These are phyloP conservation scores for Brienomyrus brachyistius DNA, from an alignment of 2,113 vertebrate genomes.

Conservation along the genomic window DNA sequence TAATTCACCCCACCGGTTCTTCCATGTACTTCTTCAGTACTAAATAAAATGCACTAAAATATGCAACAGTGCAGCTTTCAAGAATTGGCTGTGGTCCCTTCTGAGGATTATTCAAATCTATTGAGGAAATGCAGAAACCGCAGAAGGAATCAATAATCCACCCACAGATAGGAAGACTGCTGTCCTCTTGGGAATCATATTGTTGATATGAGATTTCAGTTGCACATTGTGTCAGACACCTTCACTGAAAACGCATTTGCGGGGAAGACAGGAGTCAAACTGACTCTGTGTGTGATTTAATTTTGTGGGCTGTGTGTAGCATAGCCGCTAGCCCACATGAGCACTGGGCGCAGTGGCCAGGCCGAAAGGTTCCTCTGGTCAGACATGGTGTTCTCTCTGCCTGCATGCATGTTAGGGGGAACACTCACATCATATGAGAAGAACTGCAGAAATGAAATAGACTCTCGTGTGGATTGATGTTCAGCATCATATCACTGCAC, in stretches of 20 bases:
- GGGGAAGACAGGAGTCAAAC: not conserved
- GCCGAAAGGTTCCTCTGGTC: not conserved
- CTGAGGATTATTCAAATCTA: not conserved
- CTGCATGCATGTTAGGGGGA: not conserved
- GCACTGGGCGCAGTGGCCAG: not conserved
- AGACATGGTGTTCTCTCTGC: not conserved
- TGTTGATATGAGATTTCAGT: not conserved
- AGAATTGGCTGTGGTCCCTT: not conserved
- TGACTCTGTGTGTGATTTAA: not conserved
- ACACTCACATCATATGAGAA: not conserved
- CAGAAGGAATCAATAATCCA: not conserved
- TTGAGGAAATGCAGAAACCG: not conserved
- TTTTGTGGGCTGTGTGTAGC: not conserved
- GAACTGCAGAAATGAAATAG: not conserved
- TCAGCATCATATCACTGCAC: not conserved
- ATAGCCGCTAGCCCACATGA: not conserved
- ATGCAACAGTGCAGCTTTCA: not conserved
- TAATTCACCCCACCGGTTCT: not conserved
- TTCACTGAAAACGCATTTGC: not conserved
- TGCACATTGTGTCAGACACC: not conserved
- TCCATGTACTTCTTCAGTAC: not conserved
- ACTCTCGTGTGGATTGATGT: not conserved
- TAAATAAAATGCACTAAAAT: not conserved
- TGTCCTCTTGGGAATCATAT: not conserved
- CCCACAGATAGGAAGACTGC: not conserved